phyloP scores from a whole-genome alignment of 2,888 invertebrate species.

The Pristionchus fissidentatus region DNA sequence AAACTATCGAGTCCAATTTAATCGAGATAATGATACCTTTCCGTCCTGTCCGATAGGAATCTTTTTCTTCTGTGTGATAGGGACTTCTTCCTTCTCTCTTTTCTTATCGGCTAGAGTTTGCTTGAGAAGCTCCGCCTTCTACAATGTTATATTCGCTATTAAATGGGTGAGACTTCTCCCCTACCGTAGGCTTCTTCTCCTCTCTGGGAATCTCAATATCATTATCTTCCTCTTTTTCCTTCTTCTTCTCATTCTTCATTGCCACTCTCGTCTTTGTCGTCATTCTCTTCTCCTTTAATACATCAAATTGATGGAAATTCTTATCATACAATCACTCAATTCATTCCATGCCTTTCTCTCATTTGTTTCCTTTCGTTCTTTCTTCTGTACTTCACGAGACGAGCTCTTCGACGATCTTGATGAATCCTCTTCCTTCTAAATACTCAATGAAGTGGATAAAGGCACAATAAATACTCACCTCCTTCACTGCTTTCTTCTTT shows the following conservation, averaged over 20 bases:
- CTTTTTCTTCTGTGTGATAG: background rate
- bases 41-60: background rate
- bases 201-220: background rate
- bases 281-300: too few species aligned
- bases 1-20: background rate
- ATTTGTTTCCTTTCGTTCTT: too few species aligned
- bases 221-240: background rate
- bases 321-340: background rate
- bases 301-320: too few species aligned
- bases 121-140: too few species aligned
- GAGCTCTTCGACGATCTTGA: too few species aligned
- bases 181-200: too few species aligned
- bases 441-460: too few species aligned
- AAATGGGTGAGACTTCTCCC: too few species aligned
- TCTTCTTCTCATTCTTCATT: background rate
- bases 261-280: too few species aligned
- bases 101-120: background rate
- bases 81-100: slow-evolving; percentile 10
- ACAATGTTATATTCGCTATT: too few species aligned
- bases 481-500: background rate
- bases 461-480: background rate
- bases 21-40: slow-evolving; percentile 12
- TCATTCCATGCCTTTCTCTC: background rate
- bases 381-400: too few species aligned
- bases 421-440: too few species aligned